Percentiles rank a stretch among this genome's conserved stretches.
phyloP scores from a whole-genome alignment of 2,797 vertebrate species.

The Menidia menidia region DNA sequence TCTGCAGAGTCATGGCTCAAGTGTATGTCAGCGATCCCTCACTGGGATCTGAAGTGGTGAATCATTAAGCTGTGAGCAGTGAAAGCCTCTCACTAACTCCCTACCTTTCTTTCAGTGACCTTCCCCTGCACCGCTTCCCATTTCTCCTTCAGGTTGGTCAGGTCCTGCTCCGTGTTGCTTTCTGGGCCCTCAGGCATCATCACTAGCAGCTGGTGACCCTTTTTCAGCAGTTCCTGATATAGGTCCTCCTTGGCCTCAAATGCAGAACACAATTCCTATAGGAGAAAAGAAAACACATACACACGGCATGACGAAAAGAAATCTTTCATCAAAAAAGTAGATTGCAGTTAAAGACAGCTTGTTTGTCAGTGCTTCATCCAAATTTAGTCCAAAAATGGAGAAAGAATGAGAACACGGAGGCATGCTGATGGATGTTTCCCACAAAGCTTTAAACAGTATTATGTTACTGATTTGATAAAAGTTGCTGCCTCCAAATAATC shows the following conservation, averaged over 20 bases:
- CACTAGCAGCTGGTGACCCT: constrained; percentile 90
- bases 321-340: constrained; percentile 17
- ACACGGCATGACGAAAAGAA: constrained; percentile 21
- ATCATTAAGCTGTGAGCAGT: constrained; percentile 31
- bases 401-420: constrained; percentile 36
- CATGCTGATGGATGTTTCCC: constrained; percentile 29
- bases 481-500: constrained; percentile 37
- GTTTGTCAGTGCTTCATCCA: constrained; percentile 27
- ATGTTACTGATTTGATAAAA: constrained; percentile 51
- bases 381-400: constrained; percentile 53
- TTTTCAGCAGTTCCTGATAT: constrained; percentile 87
- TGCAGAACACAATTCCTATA: constrained; percentile 92
- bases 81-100: constrained; percentile 36
- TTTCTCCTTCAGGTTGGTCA: constrained; percentile 93
- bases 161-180: constrained; percentile 93
- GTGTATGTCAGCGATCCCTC: constrained; percentile 43
- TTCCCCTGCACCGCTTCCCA: constrained; percentile 93
- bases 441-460: constrained; percentile 46
- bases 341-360: constrained; percentile 15
- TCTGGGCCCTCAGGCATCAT: constrained; percentile 87
- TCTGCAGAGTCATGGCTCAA: constrained; percentile 40
- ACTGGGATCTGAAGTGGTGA: constrained; percentile 38
- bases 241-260: constrained; percentile 92
- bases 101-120: constrained; percentile 93
- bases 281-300: background rate